Evolutionary conservation across 35 echinoderm and acorn worm species (phyloP).

Genomic region (Lytechinus pictus): DNA sequence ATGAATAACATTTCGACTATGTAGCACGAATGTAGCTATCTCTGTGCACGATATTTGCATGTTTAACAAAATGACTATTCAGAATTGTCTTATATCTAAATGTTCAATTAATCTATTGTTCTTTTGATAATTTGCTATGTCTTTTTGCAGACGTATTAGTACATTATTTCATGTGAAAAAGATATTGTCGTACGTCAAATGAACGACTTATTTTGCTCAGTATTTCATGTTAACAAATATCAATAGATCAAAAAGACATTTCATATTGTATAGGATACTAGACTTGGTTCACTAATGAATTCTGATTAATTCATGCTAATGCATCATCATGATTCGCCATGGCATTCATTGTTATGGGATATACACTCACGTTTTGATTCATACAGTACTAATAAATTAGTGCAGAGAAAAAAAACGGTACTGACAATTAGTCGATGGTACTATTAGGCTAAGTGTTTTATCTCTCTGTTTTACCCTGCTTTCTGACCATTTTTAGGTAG

Average conservation of each 20-base stretch:
- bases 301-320: background rate
- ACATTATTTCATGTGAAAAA: background rate
- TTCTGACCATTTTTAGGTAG: too few species aligned
- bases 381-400: background rate
- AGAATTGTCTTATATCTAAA: background rate
- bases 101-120: background rate
- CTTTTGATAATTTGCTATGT: background rate
- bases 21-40: slow-evolving; percentile 1
- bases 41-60: background rate
- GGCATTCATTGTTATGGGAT: background rate
- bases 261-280: background rate
- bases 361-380: background rate
- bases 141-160: background rate
- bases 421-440: background rate
- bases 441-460: too few species aligned
- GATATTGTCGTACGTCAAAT: background rate
- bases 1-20: background rate
- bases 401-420: background rate
- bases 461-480: too few species aligned
- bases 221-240: background rate
- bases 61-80: background rate
- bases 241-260: background rate
- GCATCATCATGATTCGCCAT: background rate
- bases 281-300: background rate
- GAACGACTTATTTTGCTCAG: background rate